A percentile compares a stretch with the other conserved stretches of the same genome.
These are phyloP conservation scores for Drosophila simulans DNA, from an alignment of 1,140 invertebrate genomes.

Conservation along the genomic window DNA sequence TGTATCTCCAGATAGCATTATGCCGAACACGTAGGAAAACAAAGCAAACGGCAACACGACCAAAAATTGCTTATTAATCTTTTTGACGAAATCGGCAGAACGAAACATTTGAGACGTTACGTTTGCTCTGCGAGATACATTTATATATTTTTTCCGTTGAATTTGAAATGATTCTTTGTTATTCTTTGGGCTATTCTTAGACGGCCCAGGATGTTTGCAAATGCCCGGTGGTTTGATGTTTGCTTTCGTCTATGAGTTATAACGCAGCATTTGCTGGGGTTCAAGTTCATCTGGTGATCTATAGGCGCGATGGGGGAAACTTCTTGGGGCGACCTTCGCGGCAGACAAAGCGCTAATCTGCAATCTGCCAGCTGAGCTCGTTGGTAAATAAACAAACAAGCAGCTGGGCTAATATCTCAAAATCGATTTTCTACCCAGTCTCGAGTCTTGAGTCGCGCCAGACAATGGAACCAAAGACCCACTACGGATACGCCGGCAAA, in stretches of 20 bases:
- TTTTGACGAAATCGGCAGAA: conserved; percentile 70
- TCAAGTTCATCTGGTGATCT: conserved; percentile 37
- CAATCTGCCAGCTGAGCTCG: conserved; percentile 40
- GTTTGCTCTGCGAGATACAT: conserved; percentile 17
- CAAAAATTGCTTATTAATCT: conserved; percentile 73
- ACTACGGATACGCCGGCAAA: conserved; percentile 5
- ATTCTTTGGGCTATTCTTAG: conserved; percentile 32
- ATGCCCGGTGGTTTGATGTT: conserved; percentile 28
- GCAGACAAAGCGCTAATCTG: conserved; percentile 39
- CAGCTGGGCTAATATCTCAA: conserved; percentile 19
- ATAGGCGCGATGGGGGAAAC: conserved; percentile 10
- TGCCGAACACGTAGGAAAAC: conserved; percentile 65
- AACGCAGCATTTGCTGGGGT: conserved; percentile 34
- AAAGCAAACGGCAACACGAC: conserved; percentile 12
- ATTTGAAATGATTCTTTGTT: conserved; percentile 26
- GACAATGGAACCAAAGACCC: conserved; percentile 49
- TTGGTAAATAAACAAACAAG: conserved; percentile 35
- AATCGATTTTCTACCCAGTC: conserved; percentile 36
- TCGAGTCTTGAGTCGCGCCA: conserved; percentile 16
- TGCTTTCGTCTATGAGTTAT: conserved; percentile 61
- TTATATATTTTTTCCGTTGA: conserved; percentile 34
- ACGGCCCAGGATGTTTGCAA: conserved; percentile 45
- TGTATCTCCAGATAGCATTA: conserved; percentile 47
- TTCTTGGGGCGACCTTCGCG: conserved; percentile 32
- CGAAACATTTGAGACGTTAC: conserved; percentile 61